Conservation (phyloP, 2,888 invertebrate genomes). For the Candidula unifasciata region DNA sequence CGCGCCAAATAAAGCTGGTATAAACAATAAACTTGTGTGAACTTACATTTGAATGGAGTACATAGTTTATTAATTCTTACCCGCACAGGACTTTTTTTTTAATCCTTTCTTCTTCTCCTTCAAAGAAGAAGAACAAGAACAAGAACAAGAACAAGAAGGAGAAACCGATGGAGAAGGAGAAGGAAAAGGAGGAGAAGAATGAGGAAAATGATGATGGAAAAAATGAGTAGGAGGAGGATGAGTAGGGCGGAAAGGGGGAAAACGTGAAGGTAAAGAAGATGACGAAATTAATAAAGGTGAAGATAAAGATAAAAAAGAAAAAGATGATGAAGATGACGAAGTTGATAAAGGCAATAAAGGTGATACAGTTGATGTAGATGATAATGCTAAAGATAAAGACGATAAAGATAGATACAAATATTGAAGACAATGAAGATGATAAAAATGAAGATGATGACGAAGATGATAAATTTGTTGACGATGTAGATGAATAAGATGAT, state of each 20-base stretch:
- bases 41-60: too few relatives aligned
- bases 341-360: slow-evolving; percentile 9
- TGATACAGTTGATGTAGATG: slow-evolving; percentile 17
- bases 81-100: too few relatives aligned
- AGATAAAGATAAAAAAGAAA: slow-evolving; percentile 31
- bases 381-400: slow-evolving; percentile 22
- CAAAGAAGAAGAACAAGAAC: slow-evolving; percentile 24
- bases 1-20: too few relatives aligned
- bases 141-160: neutral
- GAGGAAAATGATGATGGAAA: slow-evolving; percentile 24
- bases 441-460: neutral
- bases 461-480: neutral
- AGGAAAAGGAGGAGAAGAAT: slow-evolving; percentile 26
- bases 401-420: neutral
- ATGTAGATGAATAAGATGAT: neutral
- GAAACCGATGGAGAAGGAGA: slow-evolving; percentile 23
- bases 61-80: too few relatives aligned
- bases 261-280: slow-evolving; percentile 9
- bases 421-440: neutral
- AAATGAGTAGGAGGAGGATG: neutral
- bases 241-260: slow-evolving; percentile 7
- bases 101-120: too few relatives aligned
- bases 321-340: slow-evolving; percentile 28
- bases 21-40: too few relatives aligned
- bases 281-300: slow-evolving; percentile 21